Evolutionary conservation across 2,113 vertebrate species (phyloP).

Genomic region (Mustelus asterias): DNA sequence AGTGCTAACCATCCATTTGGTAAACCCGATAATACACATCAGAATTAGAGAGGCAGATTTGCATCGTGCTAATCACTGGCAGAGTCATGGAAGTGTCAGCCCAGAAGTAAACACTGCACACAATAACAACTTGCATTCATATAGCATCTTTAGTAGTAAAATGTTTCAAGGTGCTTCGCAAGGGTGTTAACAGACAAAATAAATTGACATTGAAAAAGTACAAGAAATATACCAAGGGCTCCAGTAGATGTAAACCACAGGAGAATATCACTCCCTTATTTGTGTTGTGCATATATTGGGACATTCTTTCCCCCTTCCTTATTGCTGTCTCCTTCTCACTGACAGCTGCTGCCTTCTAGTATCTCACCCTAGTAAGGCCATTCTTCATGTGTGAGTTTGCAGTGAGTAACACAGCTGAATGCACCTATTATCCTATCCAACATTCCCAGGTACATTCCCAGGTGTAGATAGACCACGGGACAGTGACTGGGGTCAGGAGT

Average conservation of each 20-base stretch:
- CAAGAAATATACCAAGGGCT: background rate
- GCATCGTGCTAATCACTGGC: background rate
- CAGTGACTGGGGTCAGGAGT: background rate
- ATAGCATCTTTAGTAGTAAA: background rate
- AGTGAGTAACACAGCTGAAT: too few species aligned
- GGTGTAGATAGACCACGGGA: background rate
- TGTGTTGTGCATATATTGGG: background rate
- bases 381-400: too few species aligned
- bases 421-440: background rate
- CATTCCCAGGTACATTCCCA: background rate
- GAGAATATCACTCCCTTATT: background rate
- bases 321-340: background rate
- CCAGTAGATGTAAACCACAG: background rate
- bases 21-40: background rate
- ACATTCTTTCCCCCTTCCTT: background rate
- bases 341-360: background rate
- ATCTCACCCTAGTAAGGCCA: background rate
- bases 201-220: background rate
- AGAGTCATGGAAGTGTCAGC: background rate
- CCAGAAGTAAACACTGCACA: background rate
- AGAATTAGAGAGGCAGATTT: background rate
- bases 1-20: background rate
- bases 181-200: background rate
- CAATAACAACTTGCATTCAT: background rate
- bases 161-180: background rate